Evolutionary conservation across 2,113 vertebrate species (phyloP), one percentile per base, ranked within the genome.

Genomic region (Eolophus roseicapilla): DNA sequence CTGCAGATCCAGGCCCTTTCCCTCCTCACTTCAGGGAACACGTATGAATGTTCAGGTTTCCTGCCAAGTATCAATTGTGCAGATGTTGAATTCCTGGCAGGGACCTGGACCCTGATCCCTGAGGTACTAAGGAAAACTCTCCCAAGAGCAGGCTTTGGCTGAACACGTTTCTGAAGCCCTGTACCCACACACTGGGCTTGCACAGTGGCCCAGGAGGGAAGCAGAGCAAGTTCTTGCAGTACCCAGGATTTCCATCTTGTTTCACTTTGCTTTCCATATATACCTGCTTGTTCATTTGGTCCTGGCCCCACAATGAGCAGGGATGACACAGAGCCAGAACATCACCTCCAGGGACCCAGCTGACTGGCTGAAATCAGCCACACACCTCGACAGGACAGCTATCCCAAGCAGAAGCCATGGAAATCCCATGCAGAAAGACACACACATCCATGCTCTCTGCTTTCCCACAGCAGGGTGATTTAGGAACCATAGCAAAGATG

Each of bases 21-120:
- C 60, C 59, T 59, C 82, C 81, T 46, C 67, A 28, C 81, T 50
- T 77, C 70, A 5, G 78, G 84, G 88, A 96, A 27, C 50, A 52
- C 10, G 0, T 65, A 50, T 10, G 74, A 55, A 89, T 79, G 83
- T 87, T n/a, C 60, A 25, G 31, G 23, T 74, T 94, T 70, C 90
- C 86, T 96, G 96, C 88, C 70, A 50, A 93, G 59, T 57, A 69
- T 84, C 81, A 65, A 29, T 12, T 37, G 59, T 78, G 95, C 96
- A 96, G 95, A 78, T 94, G 95, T 87, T 75, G 83, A 76, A 64
- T 65, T 95, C 53, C 90, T 97, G 91, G 95, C 92, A 77, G 75
- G 46, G 8, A 63, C 31, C 49, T n/a, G 2, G 0, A 9, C 0
- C 2, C 23, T 5, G 76, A 39, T 88, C 92, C 92, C 87, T 7